phyloP scores from a whole-genome alignment of 2,797 vertebrate genomes.

The Malacoraja senta region DNA sequence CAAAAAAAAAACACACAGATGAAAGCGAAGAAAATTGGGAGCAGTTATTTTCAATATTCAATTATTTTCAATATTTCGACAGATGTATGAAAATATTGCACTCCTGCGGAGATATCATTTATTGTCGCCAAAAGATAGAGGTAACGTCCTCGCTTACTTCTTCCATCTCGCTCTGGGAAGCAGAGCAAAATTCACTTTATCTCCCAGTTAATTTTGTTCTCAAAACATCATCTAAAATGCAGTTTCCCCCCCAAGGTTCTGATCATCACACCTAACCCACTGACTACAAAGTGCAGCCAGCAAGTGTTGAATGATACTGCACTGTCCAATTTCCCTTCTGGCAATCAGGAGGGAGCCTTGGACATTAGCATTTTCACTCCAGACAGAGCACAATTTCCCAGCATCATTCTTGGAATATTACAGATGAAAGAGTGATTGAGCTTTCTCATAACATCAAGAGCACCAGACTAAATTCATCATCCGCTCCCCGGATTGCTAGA shows the following conservation, averaged over 20 bases:
- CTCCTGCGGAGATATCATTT: not conserved
- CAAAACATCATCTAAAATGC: not conserved
- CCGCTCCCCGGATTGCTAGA: not conserved
- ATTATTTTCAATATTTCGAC: not conserved
- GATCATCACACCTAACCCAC: no score
- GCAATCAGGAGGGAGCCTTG: not conserved
- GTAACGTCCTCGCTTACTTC: not conserved
- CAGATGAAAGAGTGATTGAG: not conserved
- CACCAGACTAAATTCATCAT: not conserved
- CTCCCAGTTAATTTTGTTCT: not conserved
- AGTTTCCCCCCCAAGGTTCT: not conserved
- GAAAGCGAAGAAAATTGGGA: not conserved
- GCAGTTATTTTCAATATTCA: no score
- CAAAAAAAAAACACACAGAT: not conserved
- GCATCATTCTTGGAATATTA: not conserved
- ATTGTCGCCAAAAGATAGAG: not conserved
- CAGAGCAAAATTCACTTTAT: not conserved
- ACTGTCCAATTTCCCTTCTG: not conserved
- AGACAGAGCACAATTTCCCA: not conserved
- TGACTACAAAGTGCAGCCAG: not conserved
- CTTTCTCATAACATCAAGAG: not conserved
- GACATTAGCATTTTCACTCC: not conserved
- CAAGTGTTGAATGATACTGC: not conserved
- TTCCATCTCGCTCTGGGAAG: not conserved
- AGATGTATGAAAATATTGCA: not conserved